Percentiles rank a stretch among this genome's conserved stretches.
These are phyloP conservation scores for Hyposmocoma kahamanoa DNA, from an alignment of 1,140 invertebrate genomes.

Conservation along the genomic window DNA sequence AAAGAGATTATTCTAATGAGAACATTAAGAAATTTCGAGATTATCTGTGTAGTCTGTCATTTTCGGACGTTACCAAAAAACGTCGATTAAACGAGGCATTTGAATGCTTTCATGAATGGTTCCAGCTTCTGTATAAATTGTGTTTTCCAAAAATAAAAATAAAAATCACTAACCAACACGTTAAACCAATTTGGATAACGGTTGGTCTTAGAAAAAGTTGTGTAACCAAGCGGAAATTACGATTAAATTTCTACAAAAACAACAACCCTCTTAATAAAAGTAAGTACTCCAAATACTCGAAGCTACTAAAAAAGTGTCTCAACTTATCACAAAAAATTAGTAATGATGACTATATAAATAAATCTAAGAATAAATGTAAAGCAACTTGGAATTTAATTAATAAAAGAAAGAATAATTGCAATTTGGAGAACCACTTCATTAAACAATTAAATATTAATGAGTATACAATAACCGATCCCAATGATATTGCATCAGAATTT, in stretches of 20 bases:
- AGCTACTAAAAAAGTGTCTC: not conserved
- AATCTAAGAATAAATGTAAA: conserved; percentile 4
- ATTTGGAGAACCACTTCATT: too few species aligned
- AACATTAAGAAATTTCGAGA: not conserved
- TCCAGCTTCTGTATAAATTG: not conserved
- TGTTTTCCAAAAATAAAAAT: conserved; percentile 1
- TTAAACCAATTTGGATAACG: not conserved
- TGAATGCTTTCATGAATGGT: conserved; percentile 1
- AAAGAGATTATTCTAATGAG: not conserved
- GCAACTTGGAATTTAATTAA: conserved; percentile 2
- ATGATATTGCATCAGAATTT: too few species aligned
- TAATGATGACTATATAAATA: not conserved
- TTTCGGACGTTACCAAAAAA: not conserved
- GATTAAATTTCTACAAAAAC: not conserved
- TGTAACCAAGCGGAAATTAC: not conserved
- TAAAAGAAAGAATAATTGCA: not conserved
- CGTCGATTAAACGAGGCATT: not conserved
- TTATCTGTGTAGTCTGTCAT: not conserved
- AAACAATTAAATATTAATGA: too few species aligned
- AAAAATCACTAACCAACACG: not conserved
- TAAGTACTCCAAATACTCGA: not conserved
- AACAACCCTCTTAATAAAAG: not conserved
- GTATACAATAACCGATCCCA: too few species aligned
- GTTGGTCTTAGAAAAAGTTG: not conserved
- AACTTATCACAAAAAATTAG: not conserved